Evolutionary conservation across 2,797 vertebrate genomes (phyloP).

Genomic region (Leptodactylus fallax): DNA sequence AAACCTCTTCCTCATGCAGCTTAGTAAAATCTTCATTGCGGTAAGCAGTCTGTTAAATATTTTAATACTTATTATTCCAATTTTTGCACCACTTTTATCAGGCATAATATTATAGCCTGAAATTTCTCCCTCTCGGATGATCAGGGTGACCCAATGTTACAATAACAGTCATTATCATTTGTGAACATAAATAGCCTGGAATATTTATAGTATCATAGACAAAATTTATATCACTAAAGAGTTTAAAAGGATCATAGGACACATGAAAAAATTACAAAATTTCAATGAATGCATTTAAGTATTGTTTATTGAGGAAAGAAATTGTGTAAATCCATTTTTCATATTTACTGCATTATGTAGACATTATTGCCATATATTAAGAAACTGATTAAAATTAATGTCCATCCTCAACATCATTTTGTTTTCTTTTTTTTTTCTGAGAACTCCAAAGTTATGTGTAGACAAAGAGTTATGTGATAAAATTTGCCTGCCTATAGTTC

Average conservation of each 20-base stretch:
- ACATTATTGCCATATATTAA: not conserved
- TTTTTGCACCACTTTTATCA: constrained; percentile 44
- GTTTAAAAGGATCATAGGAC: not conserved
- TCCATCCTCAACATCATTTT: too few species aligned
- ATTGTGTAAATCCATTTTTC: not conserved
- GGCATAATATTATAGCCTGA: not conserved
- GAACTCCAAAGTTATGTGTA: too few species aligned
- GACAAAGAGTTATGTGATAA: too few species aligned
- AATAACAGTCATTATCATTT: not conserved
- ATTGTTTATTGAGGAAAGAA: too few species aligned
- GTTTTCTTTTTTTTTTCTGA: too few species aligned
- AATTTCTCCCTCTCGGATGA: constrained; percentile 19
- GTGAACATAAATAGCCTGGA: not conserved
- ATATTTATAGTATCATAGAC: not conserved
- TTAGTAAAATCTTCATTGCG: constrained; percentile 35
- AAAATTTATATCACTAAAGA: not conserved
- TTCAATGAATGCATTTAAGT: not conserved
- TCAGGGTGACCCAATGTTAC: not conserved
- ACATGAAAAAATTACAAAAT: not conserved
- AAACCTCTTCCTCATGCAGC: constrained; percentile 30
- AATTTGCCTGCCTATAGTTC: too few species aligned
- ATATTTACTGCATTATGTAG: not conserved
- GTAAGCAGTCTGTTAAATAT: constrained; percentile 37
- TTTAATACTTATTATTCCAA: constrained; percentile 44
- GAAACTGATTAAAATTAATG: too few species aligned